Evolutionary conservation across 2,888 invertebrate genomes (phyloP), one percentile per base, ranked within the genome.

Genomic region (Allygus modestus): DNA sequence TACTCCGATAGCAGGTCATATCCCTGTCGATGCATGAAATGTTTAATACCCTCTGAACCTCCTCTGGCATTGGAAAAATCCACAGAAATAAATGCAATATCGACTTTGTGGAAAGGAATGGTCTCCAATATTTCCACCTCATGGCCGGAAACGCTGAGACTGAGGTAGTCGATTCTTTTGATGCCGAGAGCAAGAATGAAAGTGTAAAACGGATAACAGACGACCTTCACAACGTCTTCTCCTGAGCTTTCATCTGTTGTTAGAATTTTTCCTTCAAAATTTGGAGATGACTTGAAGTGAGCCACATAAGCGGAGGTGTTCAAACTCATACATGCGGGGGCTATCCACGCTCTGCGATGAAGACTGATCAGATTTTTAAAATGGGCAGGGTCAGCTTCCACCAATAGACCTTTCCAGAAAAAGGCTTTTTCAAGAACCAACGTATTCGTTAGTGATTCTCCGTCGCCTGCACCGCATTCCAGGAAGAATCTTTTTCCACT

Each of bases 81-180:
- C 2, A 65, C 82, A 20, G 75, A 73, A n/a, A 83, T n/a, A 86
- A 89, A 90, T 88, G 89, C 89, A 41, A 92, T 91, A 85, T 91
- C 89, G 11, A 92, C 88, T 75, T 88, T 89, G 51, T 91, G 89
- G 86, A 91, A 92, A 9, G 92, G 92, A 86, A 92, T 91, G 0
- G 92, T 92, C 86, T 90, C 89, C 17, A 92, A 88, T 11, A 92
- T 91, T 0, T 90, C 89, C 20, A 92, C 88, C 87, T 92, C 92
- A 54, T 89, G 89, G 0, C 92, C 92, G 85, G 92, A 92, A n/a
- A 92, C 90, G 85, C 92, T 92, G 26, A 92, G 89, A 86, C 91
- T 91, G 86, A 92, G 91, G 87, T 92, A 92, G 88, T 92, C 91
- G 1, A 92, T 88, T 0, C 89, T 89, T 23, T 90, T 90, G 31